phyloP scores from a whole-genome alignment of 2,888 invertebrate species.

The Ectemnius continuus region DNA sequence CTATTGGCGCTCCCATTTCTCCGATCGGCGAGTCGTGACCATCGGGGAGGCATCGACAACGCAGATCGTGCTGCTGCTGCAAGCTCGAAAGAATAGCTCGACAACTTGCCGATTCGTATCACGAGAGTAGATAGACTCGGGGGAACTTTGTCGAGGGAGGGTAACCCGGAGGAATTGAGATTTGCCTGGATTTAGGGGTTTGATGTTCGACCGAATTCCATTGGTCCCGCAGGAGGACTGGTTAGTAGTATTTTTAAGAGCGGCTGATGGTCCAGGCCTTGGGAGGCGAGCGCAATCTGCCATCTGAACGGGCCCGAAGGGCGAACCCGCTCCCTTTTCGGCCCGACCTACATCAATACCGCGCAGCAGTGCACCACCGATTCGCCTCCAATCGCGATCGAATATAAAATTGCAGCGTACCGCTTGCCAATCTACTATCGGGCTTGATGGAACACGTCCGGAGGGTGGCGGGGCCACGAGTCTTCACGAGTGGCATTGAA shows the following conservation, averaged over 20 bases:
- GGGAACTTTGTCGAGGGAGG: constrained; percentile 45
- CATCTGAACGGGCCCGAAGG: constrained; percentile 37
- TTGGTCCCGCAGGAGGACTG: constrained; percentile 32
- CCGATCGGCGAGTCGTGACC: constrained; percentile 4
- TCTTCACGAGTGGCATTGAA: no score
- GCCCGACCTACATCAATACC: constrained; percentile 57
- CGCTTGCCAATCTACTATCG: constrained; percentile 7
- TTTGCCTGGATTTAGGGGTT: constrained; percentile 46
- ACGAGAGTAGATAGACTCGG: background rate
- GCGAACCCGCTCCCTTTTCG: constrained; percentile 32
- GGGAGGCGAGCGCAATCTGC: constrained; percentile 47
- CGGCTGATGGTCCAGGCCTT: constrained; percentile 26
- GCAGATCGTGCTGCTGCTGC: background rate
- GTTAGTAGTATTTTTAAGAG: constrained; percentile 44
- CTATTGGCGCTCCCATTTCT: no score
- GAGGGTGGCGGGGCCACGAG: background rate
- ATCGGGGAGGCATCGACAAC: background rate
- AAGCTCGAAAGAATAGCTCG: constrained; percentile 9
- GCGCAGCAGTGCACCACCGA: constrained; percentile 10
- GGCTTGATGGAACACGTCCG: background rate
- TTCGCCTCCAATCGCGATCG: constrained; percentile 21
- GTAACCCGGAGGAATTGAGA: constrained; percentile 3
- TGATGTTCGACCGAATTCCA: constrained; percentile 57
- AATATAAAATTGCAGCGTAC: constrained; percentile 3
- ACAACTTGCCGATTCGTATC: background rate